Conservation (phyloP, 2,797 vertebrate genomes). For the Myripristis murdjan region DNA sequence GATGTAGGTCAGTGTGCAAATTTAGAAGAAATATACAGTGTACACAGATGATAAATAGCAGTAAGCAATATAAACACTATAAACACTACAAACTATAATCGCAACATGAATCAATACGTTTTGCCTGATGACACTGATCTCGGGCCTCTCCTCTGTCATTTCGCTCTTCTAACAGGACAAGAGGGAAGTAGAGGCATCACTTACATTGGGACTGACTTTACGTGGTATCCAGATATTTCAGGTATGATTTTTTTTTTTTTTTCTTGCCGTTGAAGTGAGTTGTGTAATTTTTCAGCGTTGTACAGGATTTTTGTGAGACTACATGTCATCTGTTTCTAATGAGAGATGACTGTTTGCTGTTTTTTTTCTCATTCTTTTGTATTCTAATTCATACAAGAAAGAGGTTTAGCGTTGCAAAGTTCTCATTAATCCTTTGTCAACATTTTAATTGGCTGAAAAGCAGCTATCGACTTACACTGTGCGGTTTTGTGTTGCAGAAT, state of each 20-base stretch:
- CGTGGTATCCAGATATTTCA: constrained; percentile 98
- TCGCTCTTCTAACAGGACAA: constrained; percentile 89
- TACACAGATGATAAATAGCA: no score
- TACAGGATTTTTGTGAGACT: constrained; percentile 1
- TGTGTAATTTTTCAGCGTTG: neutral
- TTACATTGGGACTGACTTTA: constrained; percentile 94
- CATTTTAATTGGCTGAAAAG: constrained; percentile 2
- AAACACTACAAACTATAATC: no score
- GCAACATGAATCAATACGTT: no score
- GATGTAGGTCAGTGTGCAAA: no score
- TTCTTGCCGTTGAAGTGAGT: neutral
- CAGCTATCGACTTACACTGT: neutral
- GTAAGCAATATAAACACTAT: no score
- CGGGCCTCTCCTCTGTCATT: neutral
- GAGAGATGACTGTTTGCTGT: no score
- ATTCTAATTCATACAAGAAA: neutral
- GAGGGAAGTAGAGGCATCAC: constrained; percentile 95
- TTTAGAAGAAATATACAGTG: no score
- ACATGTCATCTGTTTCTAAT: no score
- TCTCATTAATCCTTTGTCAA: neutral
- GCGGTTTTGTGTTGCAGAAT: constrained; percentile 85
- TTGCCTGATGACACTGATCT: no score
- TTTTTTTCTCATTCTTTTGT: neutral
- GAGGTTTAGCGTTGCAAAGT: neutral
- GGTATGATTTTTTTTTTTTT: no score